phyloP scores from a whole-genome alignment of 2,888 invertebrate species.

The Cheilosia vernalis region DNA sequence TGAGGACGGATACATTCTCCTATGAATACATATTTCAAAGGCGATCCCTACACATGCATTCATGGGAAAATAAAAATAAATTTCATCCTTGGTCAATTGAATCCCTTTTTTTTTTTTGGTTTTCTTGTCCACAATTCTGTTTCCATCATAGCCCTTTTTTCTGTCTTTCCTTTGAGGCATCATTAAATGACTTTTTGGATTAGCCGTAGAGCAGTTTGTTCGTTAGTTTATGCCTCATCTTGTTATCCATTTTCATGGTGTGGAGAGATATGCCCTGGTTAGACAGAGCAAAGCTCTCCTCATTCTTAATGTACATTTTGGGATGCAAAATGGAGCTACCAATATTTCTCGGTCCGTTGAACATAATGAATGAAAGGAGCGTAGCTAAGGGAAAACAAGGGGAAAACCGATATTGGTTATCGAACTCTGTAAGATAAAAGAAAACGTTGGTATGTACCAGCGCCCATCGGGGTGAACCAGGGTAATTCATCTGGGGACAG shows the following conservation, averaged over 20 bases:
- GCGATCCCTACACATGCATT: slow-evolving; percentile 40
- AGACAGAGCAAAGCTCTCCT: slow-evolving; percentile 21
- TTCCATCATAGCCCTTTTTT: slow-evolving; percentile 19
- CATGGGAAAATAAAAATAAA: slow-evolving; percentile 49
- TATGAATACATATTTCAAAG: slow-evolving; percentile 18
- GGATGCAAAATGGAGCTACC: slow-evolving; percentile 61
- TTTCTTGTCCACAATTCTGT: slow-evolving; percentile 44
- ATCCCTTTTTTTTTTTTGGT: slow-evolving; percentile 18
- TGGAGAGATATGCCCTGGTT: slow-evolving; percentile 16
- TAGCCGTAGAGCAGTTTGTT: slow-evolving; percentile 57
- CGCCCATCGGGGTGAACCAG: neutral
- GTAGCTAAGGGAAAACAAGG: slow-evolving; percentile 32
- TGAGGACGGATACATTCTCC: slow-evolving; percentile 15
- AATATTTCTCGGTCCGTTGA: slow-evolving; percentile 66
- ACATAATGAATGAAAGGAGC: slow-evolving; percentile 50
- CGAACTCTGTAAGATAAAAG: slow-evolving; percentile 44
- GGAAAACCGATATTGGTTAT: slow-evolving; percentile 52
- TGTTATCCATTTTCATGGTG: slow-evolving; percentile 46
- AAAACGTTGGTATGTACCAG: neutral
- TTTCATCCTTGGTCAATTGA: slow-evolving; percentile 66
- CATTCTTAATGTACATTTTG: slow-evolving; percentile 1
- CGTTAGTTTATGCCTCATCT: slow-evolving; percentile 65
- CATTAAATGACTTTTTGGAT: slow-evolving; percentile 66
- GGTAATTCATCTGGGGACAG: neutral
- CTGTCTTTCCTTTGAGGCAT: slow-evolving; percentile 45